phyloP scores from a whole-genome alignment of 2,797 vertebrate genomes.

The Choloepus didactylus region DNA sequence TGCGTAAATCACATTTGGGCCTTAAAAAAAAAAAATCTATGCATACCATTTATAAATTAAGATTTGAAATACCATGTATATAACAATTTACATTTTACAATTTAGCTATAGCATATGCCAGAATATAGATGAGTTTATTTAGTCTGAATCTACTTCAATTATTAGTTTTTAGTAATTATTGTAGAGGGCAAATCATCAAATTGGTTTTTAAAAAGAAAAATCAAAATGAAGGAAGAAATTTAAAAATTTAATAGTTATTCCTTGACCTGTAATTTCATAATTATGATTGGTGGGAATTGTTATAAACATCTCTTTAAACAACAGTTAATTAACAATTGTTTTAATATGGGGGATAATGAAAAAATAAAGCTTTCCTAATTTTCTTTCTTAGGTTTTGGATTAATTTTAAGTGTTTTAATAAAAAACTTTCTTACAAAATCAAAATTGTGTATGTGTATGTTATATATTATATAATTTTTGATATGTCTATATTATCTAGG shows the following conservation, averaged over 20 bases:
- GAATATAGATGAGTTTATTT: background rate
- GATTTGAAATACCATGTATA: background rate
- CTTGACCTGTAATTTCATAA: too few relatives aligned
- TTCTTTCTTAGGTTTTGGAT: background rate
- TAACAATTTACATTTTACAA: background rate
- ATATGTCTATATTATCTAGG: background rate
- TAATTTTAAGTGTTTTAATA: slow-evolving; percentile 28
- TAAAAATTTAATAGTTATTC: too few relatives aligned
- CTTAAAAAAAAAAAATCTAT: background rate
- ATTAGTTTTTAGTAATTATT: background rate
- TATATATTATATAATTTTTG: background rate
- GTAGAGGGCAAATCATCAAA: background rate
- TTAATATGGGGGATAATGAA: background rate
- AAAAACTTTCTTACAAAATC: background rate
- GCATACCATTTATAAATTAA: slow-evolving; percentile 24
- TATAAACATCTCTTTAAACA: background rate
- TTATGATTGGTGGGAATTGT: background rate
- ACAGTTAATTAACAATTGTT: too few relatives aligned
- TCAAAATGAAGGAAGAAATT: too few relatives aligned
- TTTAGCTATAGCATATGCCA: background rate
- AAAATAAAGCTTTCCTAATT: background rate
- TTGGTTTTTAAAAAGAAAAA: background rate
- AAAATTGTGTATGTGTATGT: background rate
- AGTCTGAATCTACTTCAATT: background rate
- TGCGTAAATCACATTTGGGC: background rate